Conservation (phyloP, 2,888 invertebrate genomes). For the Oxytorus armatus region DNA sequence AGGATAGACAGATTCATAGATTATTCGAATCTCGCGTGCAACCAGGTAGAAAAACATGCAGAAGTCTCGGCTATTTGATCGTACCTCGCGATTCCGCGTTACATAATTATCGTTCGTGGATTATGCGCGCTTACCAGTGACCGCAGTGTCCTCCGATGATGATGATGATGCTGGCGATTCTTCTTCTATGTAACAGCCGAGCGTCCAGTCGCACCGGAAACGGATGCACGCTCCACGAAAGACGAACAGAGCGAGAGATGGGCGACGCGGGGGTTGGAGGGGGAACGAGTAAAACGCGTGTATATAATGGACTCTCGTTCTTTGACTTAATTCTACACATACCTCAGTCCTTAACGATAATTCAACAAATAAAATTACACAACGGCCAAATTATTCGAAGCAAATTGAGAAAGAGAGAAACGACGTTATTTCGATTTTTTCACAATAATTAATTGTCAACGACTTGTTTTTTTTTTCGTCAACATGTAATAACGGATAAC, state of each 20-base stretch:
- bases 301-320: slow-evolving; percentile 21
- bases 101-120: slow-evolving; percentile 70
- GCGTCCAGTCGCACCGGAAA: slow-evolving; percentile 77
- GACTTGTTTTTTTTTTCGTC: too few relatives aligned
- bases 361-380: neutral
- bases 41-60: slow-evolving; percentile 61
- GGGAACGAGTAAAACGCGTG: slow-evolving; percentile 15
- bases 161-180: slow-evolving; percentile 42
- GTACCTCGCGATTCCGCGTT: slow-evolving; percentile 64
- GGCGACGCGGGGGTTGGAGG: neutral
- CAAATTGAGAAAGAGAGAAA: neutral
- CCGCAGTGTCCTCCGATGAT: slow-evolving; percentile 71
- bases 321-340: neutral
- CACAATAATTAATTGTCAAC: neutral
- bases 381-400: neutral
- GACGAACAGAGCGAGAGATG: slow-evolving; percentile 70
- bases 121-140: slow-evolving; percentile 69
- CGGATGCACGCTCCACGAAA: slow-evolving; percentile 83
- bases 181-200: slow-evolving; percentile 45
- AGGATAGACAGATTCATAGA: slow-evolving; percentile 15
- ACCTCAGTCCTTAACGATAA: neutral
- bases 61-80: slow-evolving; percentile 48
- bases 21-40: slow-evolving; percentile 62
- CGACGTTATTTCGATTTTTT: neutral
- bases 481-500: too few relatives aligned